phyloP scores from a whole-genome alignment of 1,140 invertebrate genomes.

The Probaryconus sp. region DNA sequence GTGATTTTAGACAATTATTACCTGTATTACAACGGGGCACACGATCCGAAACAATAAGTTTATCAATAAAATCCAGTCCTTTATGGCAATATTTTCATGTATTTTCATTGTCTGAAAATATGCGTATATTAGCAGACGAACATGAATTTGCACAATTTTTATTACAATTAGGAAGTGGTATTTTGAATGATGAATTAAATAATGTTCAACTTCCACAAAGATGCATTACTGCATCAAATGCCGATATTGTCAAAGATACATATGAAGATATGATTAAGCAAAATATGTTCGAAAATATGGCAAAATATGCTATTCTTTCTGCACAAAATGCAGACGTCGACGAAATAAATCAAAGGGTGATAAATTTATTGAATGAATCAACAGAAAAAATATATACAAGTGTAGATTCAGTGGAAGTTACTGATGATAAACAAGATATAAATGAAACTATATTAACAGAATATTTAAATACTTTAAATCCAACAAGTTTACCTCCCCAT shows the following conservation, averaged over 20 bases:
- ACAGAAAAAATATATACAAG: conserved; percentile 3
- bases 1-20: no score
- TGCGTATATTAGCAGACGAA: conserved; percentile 6
- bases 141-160: conserved; percentile 25
- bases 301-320: no score
- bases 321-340: no score
- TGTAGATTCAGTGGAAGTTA: conserved; percentile 8
- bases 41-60: conserved; percentile 37
- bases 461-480: no score
- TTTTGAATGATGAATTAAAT: conserved; percentile 15
- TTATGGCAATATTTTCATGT: conserved; percentile 7
- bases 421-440: background rate
- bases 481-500: conserved; percentile 18
- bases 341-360: no score
- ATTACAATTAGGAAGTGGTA: conserved; percentile 6
- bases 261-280: background rate
- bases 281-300: background rate
- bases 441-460: no score
- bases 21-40: conserved; percentile 47
- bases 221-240: background rate
- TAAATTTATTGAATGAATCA: no score
- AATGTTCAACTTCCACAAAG: conserved; percentile 16
- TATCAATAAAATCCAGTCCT: no score
- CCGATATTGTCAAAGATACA: background rate
- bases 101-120: conserved; percentile 8